Evolutionary conservation across 2,888 invertebrate genomes (phyloP), one percentile per base, ranked within the genome.

Genomic region (Athalia cordata): DNA sequence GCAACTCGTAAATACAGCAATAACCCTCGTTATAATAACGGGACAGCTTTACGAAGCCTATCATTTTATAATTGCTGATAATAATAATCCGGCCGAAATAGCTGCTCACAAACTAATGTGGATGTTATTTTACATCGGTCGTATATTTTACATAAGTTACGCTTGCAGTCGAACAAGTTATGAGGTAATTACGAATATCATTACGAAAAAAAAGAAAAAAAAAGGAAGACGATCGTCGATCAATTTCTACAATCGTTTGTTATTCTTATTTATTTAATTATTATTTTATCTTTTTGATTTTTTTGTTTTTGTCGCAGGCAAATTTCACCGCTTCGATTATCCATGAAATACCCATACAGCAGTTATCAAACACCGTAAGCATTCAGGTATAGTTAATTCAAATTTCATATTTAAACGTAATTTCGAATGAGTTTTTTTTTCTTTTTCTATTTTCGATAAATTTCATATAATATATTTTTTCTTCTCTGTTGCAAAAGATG

Each of bases 41-140:
- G 74, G 74, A 3, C 74, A 74, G 50, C 62, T 74, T 29, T 62
- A 74, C 74, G 74, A 74, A 62, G 62, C 62, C 11, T 74, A 50
- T 29, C 49, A 74, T 29, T 49, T 62, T 6, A 74, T 74, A 61
- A 13, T 62, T 1, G 2, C 6, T 15, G 29, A 62, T 6, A n/a
- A 29, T 29, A 29, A 62, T 13, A 62, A 50, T 8, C 62, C 61
- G 11, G 50, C 43, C 1, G 61, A 62, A 74, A 50, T 62, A 3
- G 49, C 45, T n/a, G 47, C 15, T 11, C 50, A 61, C 4, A 74
- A 62, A 55, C 29, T 74, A 1, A 62, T 62, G 61, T 74, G 47
- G 74, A 61, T 62, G 8, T 5, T 49, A 8, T 74, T 61, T 62
- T 74, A 74, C 50, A 50, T 50, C 5, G 74, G 62, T 13, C 61